phyloP scores from a whole-genome alignment of 2,888 invertebrate genomes.

The Teinopalpus imperialis region DNA sequence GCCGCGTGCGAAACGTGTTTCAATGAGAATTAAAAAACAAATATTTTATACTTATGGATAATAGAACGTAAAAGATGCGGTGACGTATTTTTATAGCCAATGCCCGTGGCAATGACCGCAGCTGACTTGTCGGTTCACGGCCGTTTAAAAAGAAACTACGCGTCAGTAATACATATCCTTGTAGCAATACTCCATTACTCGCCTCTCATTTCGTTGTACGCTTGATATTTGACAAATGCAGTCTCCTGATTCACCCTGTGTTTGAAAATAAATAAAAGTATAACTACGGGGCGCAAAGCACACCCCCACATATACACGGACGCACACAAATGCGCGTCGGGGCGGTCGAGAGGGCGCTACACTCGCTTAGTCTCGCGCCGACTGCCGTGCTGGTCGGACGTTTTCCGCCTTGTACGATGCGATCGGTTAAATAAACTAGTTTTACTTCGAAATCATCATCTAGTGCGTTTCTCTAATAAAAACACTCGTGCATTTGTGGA shows the following conservation, averaged over 20 bases:
- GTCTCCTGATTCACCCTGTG: conserved; percentile 51
- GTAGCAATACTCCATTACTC: conserved; percentile 5
- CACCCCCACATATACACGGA: conserved; percentile 49
- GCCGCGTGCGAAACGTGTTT: conserved; percentile 5
- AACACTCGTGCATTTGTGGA: conserved; percentile 66
- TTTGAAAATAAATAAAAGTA: conserved; percentile 69
- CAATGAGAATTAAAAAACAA: conserved; percentile 16
- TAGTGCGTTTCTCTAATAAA: conserved; percentile 58
- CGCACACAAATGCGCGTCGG: conserved; percentile 54
- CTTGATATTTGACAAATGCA: conserved; percentile 17
- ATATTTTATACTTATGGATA: conserved; percentile 23
- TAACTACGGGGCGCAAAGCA: conserved; percentile 54
- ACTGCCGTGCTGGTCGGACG: conserved; percentile 62
- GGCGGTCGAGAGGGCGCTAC: conserved; percentile 68
- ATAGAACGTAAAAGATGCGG: conserved; percentile 43
- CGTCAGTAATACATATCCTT: conserved; percentile 35
- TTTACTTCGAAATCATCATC: conserved; percentile 68
- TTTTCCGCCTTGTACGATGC: conserved; percentile 58
- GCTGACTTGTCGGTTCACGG: conserved; percentile 68
- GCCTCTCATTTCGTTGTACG: neutral
- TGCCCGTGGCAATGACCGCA: conserved; percentile 77
- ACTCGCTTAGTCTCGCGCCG: conserved; percentile 80
- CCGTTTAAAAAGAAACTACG: conserved; percentile 64
- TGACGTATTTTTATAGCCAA: conserved; percentile 71
- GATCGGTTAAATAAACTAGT: conserved; percentile 76